Percentiles rank a stretch among this genome's conserved stretches.
phyloP scores from a whole-genome alignment of 1,140 invertebrate species.

The Ericerus pela region DNA sequence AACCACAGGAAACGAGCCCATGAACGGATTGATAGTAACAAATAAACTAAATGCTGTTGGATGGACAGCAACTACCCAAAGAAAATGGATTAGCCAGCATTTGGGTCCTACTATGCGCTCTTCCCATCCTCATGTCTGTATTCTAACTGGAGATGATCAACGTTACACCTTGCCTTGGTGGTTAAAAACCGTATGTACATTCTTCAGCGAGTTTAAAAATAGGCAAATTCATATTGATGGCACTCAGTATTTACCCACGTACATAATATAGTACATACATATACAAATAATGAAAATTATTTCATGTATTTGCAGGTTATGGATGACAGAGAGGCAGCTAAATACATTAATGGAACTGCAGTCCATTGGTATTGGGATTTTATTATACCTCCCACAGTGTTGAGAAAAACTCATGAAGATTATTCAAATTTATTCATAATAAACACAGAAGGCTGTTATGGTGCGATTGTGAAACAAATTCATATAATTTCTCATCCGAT shows the following conservation, averaged over 20 bases:
- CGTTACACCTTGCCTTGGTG: constrained; percentile 44
- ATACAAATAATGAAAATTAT: too few species aligned
- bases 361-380: constrained; percentile 66
- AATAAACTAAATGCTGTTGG: constrained; percentile 54
- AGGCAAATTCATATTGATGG: too few species aligned
- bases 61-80: constrained; percentile 46
- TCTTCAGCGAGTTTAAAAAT: too few species aligned
- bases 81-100: constrained; percentile 46
- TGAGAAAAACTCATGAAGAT: constrained; percentile 38
- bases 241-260: too few species aligned
- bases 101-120: constrained; percentile 48
- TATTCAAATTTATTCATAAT: constrained; percentile 59
- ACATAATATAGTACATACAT: too few species aligned
- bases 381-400: constrained; percentile 33
- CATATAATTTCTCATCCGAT: too few species aligned
- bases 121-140: constrained; percentile 40
- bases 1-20: constrained; percentile 49
- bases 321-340: constrained; percentile 34
- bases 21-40: constrained; percentile 35
- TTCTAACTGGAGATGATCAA: constrained; percentile 60
- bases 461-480: too few species aligned
- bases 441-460: constrained; percentile 58
- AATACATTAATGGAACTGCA: constrained; percentile 67
- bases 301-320: constrained; percentile 31
- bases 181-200: too few species aligned